phyloP scores from a whole-genome alignment of 2,113 vertebrate genomes.

The Macquaria australasica region DNA sequence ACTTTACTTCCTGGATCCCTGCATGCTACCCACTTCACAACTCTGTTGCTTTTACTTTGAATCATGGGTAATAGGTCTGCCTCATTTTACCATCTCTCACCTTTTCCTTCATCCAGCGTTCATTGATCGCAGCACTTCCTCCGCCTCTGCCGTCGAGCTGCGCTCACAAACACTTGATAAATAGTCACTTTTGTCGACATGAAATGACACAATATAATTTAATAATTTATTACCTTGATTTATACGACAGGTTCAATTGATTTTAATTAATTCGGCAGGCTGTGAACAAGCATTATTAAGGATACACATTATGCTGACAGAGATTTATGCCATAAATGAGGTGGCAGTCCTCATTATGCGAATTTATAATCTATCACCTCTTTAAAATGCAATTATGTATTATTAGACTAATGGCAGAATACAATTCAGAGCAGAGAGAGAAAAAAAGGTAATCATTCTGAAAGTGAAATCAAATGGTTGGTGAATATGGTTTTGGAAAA shows the following conservation, averaged over 20 bases:
- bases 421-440: constrained; percentile 66
- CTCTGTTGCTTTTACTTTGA: neutral
- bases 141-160: neutral
- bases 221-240: constrained; percentile 81
- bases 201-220: constrained; percentile 73
- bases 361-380: constrained; percentile 84
- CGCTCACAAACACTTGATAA: constrained; percentile 59
- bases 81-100: neutral
- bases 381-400: constrained; percentile 86
- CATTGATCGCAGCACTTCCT: neutral
- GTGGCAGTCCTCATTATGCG: constrained; percentile 78
- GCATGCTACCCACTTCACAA: neutral
- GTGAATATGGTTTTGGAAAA: constrained; percentile 40
- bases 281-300: constrained; percentile 79
- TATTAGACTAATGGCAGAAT: constrained; percentile 82
- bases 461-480: constrained; percentile 72
- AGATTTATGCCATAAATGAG: constrained; percentile 82
- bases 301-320: constrained; percentile 79
- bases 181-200: constrained; percentile 65
- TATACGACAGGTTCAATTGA: constrained; percentile 80
- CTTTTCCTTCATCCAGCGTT: neutral
- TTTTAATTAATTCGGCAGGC: constrained; percentile 81
- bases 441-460: constrained; percentile 59
- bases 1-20: neutral
- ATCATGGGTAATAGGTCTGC: neutral